Evolutionary conservation across 1,140 invertebrate genomes (phyloP), one percentile per base, ranked within the genome.

Genomic region (Dysdera silvatica): DNA sequence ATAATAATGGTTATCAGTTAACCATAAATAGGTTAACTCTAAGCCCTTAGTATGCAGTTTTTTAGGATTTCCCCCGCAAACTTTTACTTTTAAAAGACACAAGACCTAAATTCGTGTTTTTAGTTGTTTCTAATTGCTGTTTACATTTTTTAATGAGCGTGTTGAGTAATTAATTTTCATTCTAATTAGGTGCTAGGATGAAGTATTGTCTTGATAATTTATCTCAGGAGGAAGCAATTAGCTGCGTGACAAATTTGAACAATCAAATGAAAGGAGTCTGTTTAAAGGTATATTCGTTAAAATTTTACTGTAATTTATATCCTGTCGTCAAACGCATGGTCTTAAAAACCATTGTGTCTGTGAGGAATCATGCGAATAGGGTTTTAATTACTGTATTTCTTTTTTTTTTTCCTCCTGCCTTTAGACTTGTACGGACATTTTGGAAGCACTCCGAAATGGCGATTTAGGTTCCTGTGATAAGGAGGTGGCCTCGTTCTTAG

Each of bases 391-490:
- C 12, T 20, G 26, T 33, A 48, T 41, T 59, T 57, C 57, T 48
- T 26, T 58, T 71, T 52, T 67, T 68, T 64, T 65, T 59, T 12
- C 7, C 10, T 24, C 2, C 31, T 55, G 60, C 56, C 78, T 79
- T 16, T 75, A 89, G 84, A 85, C 82, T 72, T 91, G 88, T 76
- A 83, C 82, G 55, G 83, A 85, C 66, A 84, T 92, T 23, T 78
- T 92, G 54, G 83, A 87, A 61, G 83, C 85, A 63, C 80, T 94
- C 70, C 81, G 82, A 64, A 82, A 83, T 55, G 88, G 87, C 45
- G 86, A 89, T 67, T 88, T 92, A 72, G 89, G 89, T 41, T 75
- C 79, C 31, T 85, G 85, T 72, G 85, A 86, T 43, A 73, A 81
- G 29, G 80, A 82, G 62, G 81, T 83, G 52, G 80, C 81, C 66